Evolutionary conservation across 2,888 invertebrate species (phyloP), one percentile per base, ranked within the genome.

Genomic region (Leptopilina drosophilae): DNA sequence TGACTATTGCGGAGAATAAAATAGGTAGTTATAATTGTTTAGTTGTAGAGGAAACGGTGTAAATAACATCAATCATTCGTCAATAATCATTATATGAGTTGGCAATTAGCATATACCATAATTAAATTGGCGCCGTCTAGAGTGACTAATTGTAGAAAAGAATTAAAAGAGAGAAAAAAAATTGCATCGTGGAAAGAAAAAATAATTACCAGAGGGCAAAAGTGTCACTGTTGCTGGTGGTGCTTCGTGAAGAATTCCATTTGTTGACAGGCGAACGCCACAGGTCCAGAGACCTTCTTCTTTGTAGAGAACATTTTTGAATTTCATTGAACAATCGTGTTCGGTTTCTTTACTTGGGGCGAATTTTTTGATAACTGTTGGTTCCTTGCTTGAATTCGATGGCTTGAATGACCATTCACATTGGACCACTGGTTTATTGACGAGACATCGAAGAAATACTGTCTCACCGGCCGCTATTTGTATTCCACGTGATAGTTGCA

Each of bases 211-310:
- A 49, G 91, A 88, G 0, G 91, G 91, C 33, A 92, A 80, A 62
- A 92, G 87, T 64, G 89, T 89, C 5, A 92, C 88, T 26, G 88
- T 90, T 5, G 91, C 91, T 0, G 91, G 87, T 7, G 91, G 90
- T n/a, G 92, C 92, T 82, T 89, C 87, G 82, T 91, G 91, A 33
- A 91, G 85, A 33, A 87, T 86, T 42, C 91, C 90, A 20, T 85
- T 87, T 0, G 88, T 85, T 20, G 89, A 87, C 67, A 91, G 85
- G 62, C 90, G 85, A 20, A 91, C 91, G 8, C 90, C 91, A 80
- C 92, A 92, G 12, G 89, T 91, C 92, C 92, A 92, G n/a, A 91
- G 84, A 2, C 92, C 92, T 81, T 91, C 91, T 81, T 92, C 91
- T 78, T 91, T 91, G 86, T 91, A 89, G 62, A 90, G 79, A 42